Base-by-base conservation (phyloP, 2,113 vertebrate genomes). In the Nesogale talazaci region DNA sequence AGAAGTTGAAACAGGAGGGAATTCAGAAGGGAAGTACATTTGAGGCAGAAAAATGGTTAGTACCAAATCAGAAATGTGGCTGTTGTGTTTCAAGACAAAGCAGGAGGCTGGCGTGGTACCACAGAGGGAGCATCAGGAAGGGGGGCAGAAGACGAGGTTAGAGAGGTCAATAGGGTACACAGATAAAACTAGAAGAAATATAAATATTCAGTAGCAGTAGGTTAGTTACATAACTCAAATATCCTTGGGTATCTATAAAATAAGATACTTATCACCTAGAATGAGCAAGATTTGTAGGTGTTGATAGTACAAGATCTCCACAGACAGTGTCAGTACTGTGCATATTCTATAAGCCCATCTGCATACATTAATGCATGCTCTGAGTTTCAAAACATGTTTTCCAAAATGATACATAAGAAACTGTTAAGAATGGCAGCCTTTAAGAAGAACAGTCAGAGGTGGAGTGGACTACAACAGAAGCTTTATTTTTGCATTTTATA, bases 401-500 rank as follows among this genome's bases (percentile, higher is more conserved):
- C 75, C 25, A 56, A 72, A 89, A 87, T 34, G 27, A 75, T n/a
- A 36, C 1, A 17, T 3, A 79, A 79, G 22, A 74, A 87, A 76
- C 14, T 29, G 25, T 23, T 34, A 89, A 77, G 77, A 52, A 61
- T 19, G 42, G 56, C 38, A 80, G 79, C 5, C 16, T 81, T 93
- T 42, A 59, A 20, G 69, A 0, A 11, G 46, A 52, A 52, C 46
- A 83, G 72, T 34, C 25, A 63, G 80, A 80, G 59, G 40, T 36
- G 34, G 12, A n/a, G 27, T 20, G n/a, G 42, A 61, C 9, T 38
- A 36, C 29, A 77, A 86, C 19, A 79, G 36, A 40, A 61, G 29
- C 0, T 89, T 89, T 89, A 89, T 69, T 3, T 78, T 77, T 86
- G 67, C 19, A 81, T 81, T 88, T 90, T 77, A 57, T 17, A 27